Conservation (phyloP, 2,888 invertebrate species). For the Xestia xanthographa region DNA sequence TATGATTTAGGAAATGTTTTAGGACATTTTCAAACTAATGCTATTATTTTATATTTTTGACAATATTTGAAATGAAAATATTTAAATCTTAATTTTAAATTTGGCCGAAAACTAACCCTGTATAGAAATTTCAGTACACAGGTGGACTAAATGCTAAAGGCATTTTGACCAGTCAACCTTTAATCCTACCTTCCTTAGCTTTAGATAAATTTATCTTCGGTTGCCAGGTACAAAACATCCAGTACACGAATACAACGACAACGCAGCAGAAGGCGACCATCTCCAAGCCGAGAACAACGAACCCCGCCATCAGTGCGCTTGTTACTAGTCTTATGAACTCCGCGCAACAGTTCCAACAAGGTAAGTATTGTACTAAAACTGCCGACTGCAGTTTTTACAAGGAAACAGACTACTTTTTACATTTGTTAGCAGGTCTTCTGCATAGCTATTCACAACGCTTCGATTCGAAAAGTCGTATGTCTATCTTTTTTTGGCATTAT, state of each 20-base stretch:
- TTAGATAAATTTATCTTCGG: neutral
- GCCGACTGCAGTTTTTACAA: neutral
- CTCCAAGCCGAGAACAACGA: conserved; percentile 90
- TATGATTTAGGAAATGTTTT: no score
- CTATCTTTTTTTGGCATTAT: no score
- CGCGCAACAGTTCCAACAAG: conserved; percentile 95
- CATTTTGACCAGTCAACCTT: neutral
- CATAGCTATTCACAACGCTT: no score
- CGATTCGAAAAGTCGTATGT: no score
- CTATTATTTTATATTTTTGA: no score
- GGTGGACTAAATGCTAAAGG: neutral
- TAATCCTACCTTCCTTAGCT: neutral
- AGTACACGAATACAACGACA: conserved; percentile 84
- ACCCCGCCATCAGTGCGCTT: conserved; percentile 94
- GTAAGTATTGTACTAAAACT: conserved; percentile 69
- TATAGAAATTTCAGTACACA: neutral
- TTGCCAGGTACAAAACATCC: conserved; percentile 85
- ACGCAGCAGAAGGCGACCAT: conserved; percentile 88
- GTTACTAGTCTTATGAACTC: conserved; percentile 95
- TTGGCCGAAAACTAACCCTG: no score
- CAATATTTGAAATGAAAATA: no score
- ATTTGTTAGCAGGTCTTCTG: no score
- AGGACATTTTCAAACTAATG: no score
- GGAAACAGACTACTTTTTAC: neutral
- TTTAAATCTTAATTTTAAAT: no score